Conservation (phyloP, 1,140 invertebrate genomes). For the Saxidomus purpurata region DNA sequence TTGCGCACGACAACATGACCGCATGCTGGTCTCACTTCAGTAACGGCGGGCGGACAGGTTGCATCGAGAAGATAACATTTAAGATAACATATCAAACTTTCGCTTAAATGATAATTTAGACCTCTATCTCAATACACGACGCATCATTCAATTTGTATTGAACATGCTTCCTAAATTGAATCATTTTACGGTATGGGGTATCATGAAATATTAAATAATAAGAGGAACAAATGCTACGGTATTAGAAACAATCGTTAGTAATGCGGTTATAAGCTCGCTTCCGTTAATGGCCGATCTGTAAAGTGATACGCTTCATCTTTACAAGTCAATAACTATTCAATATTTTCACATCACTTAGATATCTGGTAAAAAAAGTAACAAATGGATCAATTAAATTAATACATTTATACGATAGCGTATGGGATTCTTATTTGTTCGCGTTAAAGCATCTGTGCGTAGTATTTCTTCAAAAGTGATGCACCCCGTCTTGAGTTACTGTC, state of each 20-base stretch:
- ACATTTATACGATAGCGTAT: no score
- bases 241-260: conserved; percentile 6
- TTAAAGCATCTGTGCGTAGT: no score
- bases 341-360: not conserved
- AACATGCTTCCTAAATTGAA: not conserved
- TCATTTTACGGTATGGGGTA: not conserved
- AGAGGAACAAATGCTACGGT: conserved; percentile 3
- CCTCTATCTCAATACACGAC: not conserved
- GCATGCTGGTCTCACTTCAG: not conserved
- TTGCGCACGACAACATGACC: not conserved
- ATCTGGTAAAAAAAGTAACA: not conserved
- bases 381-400: no score
- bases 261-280: not conserved
- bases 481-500: no score
- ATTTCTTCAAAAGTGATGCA: no score
- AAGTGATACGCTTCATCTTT: not conserved
- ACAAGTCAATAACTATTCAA: not conserved
- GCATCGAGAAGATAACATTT: conserved; percentile 49
- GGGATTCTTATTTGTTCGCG: no score
- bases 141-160: conserved; percentile 41
- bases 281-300: not conserved
- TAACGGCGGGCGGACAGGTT: conserved; percentile 39
- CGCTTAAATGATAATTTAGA: conserved; percentile 53
- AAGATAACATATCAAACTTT: conserved; percentile 44
- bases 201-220: conserved; percentile 31